Conservation (phyloP, 92 coral and sea anemone species). For the Porites lobata region DNA sequence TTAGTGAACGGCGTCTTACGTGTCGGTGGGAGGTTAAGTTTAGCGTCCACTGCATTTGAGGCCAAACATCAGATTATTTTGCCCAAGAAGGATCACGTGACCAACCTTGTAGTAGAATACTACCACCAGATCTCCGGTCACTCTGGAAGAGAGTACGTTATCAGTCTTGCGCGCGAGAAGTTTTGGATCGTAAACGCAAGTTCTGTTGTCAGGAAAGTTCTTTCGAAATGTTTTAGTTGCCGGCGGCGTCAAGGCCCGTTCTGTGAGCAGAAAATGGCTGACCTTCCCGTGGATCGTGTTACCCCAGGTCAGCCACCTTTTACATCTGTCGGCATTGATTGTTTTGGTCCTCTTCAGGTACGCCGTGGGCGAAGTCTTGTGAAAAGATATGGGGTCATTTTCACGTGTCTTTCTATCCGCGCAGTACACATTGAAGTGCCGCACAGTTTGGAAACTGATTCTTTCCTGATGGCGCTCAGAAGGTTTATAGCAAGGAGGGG, state of each 20-base stretch:
- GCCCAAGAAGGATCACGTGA: constrained; percentile 48
- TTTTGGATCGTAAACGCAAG: constrained; percentile 46
- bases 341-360: constrained; percentile 42
- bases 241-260: constrained; percentile 23
- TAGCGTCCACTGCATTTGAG: constrained; percentile 19
- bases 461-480: constrained; percentile 24
- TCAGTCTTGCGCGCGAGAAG: constrained; percentile 31
- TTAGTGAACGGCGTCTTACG: constrained; percentile 37
- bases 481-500: constrained; percentile 37
- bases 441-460: constrained; percentile 23
- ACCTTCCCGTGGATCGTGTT: constrained; percentile 27
- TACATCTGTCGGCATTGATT: constrained; percentile 17
- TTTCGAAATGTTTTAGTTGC: constrained; percentile 32
- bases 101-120: constrained; percentile 27
- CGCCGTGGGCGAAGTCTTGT: neutral
- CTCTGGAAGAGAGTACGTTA: constrained; percentile 50
- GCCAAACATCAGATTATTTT: constrained; percentile 48
- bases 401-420: neutral
- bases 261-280: constrained; percentile 55
- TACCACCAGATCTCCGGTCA: constrained; percentile 49
- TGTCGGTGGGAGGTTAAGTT: constrained; percentile 46
- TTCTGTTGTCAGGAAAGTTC: neutral
- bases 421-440: neutral
- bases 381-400: constrained; percentile 50
- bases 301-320: constrained; percentile 30